phyloP scores from a whole-genome alignment of 2,797 vertebrate species.

The Ceyx erithaca region DNA sequence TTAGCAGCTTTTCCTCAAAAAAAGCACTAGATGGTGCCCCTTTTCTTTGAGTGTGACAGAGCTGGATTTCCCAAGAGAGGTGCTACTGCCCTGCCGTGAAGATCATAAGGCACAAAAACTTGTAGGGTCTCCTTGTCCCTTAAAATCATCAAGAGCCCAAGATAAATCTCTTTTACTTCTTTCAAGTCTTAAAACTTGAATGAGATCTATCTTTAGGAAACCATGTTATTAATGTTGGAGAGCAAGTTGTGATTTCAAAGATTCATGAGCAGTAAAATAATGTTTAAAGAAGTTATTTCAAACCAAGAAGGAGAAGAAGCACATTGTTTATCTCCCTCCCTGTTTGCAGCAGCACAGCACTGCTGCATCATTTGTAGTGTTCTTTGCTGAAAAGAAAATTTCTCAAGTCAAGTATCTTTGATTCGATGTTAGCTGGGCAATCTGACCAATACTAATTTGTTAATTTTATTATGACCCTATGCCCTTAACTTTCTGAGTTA shows the following conservation, averaged over 20 bases:
- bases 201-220: neutral
- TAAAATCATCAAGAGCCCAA: neutral
- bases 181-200: neutral
- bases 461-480: neutral
- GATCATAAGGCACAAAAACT: constrained; percentile 25
- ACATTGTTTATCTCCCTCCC: neutral
- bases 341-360: neutral
- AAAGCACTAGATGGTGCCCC: constrained; percentile 97
- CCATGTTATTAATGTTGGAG: neutral
- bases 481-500: neutral
- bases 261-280: neutral
- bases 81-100: constrained; percentile 33
- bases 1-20: constrained; percentile 82
- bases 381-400: constrained; percentile 23
- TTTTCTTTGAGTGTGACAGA: constrained; percentile 82
- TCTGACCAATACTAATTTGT: neutral
- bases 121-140: neutral
- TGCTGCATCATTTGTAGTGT: neutral
- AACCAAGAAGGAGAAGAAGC: constrained; percentile 4
- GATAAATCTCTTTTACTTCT: neutral
- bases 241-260: neutral
- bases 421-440: constrained; percentile 18
- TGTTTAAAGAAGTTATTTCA: neutral
- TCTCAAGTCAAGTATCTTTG: constrained; percentile 14
- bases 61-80: constrained; percentile 65